phyloP scores from a whole-genome alignment of 2,888 invertebrate genomes.

The Pseudococcus longispinus region DNA sequence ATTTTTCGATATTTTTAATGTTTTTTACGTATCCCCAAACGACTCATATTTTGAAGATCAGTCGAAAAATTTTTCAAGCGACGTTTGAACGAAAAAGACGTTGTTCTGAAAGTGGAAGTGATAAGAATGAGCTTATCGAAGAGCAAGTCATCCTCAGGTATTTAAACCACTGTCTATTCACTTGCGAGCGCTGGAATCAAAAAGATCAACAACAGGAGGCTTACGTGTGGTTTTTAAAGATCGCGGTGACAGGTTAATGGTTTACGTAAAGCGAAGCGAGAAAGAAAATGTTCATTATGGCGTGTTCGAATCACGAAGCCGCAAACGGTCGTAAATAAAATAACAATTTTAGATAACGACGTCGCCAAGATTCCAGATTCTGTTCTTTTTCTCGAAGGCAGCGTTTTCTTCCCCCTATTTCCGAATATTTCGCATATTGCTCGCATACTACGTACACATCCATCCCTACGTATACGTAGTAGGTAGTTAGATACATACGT shows the following conservation, averaged over 20 bases:
- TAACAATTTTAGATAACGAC: constrained; percentile 40
- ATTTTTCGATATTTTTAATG: no score
- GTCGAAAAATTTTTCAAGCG: no score
- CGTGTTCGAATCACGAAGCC: background rate
- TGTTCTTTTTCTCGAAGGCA: background rate
- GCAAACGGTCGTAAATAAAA: constrained; percentile 33
- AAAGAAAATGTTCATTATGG: constrained; percentile 20
- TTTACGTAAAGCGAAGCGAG: background rate
- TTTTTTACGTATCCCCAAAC: no score
- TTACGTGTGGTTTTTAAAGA: background rate
- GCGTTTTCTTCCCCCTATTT: background rate
- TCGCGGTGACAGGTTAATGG: constrained; percentile 1
- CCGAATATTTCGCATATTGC: background rate
- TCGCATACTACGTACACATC: background rate
- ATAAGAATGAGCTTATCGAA: no score
- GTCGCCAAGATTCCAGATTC: constrained; percentile 40
- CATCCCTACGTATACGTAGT: background rate
- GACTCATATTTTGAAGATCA: no score
- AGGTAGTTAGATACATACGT: background rate
- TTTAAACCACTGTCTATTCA: no score
- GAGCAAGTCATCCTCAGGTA: no score
- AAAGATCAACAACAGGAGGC: background rate
- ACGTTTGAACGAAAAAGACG: no score
- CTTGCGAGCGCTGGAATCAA: background rate
- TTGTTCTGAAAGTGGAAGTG: no score